These are phyloP conservation scores for Brachystomella parvula DNA, from an alignment of 1,140 invertebrate genomes.

Conservation along the genomic window DNA sequence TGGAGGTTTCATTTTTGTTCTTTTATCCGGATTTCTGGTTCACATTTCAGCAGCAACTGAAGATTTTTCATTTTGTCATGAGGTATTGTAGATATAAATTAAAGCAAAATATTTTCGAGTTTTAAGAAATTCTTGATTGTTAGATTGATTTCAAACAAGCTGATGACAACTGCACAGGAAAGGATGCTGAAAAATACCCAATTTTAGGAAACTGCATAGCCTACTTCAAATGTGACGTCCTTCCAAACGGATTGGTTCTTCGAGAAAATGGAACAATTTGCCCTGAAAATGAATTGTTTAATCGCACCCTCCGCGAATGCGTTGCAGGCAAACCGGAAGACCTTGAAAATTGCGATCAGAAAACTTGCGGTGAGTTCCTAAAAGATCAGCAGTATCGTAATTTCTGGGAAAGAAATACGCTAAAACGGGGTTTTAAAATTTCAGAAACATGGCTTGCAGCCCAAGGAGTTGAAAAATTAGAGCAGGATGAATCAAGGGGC, in stretches of 20 bases:
- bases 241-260: neutral
- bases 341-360: neutral
- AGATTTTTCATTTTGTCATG: neutral
- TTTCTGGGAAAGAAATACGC: no score
- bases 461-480: neutral
- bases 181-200: neutral
- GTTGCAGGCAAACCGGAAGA: neutral
- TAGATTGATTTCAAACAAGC: neutral
- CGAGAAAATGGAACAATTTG: neutral
- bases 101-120: neutral
- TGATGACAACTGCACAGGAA: neutral
- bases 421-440: no score
- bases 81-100: neutral
- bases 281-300: neutral
- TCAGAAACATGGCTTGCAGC: no score
- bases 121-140: no score
- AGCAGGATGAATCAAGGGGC: neutral
- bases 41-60: neutral
- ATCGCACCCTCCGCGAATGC: neutral
- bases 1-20: no score
- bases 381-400: no score
- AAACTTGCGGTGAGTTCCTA: neutral
- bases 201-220: neutral
- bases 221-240: neutral
- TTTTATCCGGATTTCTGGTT: no score